Evolutionary conservation across 1,140 invertebrate species (phyloP), one percentile per base, ranked within the genome.

Genomic region (Cotesia glomerata): DNA sequence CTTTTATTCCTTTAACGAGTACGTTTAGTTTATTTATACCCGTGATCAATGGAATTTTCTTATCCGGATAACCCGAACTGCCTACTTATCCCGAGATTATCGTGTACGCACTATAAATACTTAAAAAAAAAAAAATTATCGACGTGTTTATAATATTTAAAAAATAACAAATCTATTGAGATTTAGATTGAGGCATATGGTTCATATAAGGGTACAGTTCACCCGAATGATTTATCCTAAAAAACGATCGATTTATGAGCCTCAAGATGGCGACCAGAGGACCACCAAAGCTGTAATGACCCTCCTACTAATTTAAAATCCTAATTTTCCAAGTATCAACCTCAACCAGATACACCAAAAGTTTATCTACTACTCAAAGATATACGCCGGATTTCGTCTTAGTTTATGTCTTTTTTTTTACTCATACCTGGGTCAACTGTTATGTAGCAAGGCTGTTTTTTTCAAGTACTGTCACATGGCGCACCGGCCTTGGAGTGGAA

Each of bases 1-100:
- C 84, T 84, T 84, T 84, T 84, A 85, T 84, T 84, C 79, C 76
- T 81, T 76, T 79, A 83, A 84, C 80, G 77, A 84, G 80, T 79
- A 76, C 74, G 80, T 83, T 81, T 81, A 77, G 77, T 76, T 84
- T 83, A 81, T 85, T 84, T 84, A 83, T 84, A 84, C 34, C 49
- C 49, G 49, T 52, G 49, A 67, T 67, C 65, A 67, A 67, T 67
- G 39, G 51, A 67, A 67, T 67, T 52, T 52, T 67, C 49, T 67
- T 67, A 65, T 67, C 32, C 14, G n/a, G 7, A 67, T 4, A 35
- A 16, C 52, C 52, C 5, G 18, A 56, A 56, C 9, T 61, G 26
- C 16, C 26, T 61, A 26, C 13, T 35, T 26, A 14, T n/a, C 14
- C 11, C 34, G n/a, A 13, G 18, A 26, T 62, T 34, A 26, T 62